These are phyloP conservation scores for Aporophyla lueneburgensis DNA, from an alignment of 2,888 invertebrate genomes.

Conservation along the genomic window DNA sequence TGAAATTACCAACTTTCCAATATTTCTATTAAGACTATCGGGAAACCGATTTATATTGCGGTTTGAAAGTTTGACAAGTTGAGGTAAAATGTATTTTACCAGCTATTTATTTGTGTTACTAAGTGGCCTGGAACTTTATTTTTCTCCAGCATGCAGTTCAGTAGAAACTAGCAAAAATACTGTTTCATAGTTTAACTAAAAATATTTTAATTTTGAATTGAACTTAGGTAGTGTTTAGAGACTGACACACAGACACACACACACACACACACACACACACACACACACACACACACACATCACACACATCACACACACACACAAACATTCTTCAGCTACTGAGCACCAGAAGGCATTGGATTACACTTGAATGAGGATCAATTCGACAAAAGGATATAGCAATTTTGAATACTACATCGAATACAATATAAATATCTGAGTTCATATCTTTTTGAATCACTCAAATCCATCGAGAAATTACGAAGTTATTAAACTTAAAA, in stretches of 20 bases:
- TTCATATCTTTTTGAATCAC: too few species aligned
- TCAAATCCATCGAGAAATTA: too few species aligned
- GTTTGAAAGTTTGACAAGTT: conserved; percentile 18
- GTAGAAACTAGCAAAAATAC: background rate
- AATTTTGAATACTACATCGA: too few species aligned
- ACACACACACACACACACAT: too few species aligned
- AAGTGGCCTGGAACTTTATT: background rate
- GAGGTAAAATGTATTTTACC: background rate
- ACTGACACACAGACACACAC: too few species aligned
- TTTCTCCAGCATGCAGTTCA: background rate
- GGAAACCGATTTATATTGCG: conserved; percentile 9
- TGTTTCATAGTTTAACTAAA: background rate
- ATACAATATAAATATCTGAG: too few species aligned
- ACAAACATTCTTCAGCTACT: background rate
- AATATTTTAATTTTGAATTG: background rate
- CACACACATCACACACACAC: background rate
- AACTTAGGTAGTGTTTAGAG: too few species aligned
- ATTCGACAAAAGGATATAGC: too few species aligned
- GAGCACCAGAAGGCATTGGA: background rate
- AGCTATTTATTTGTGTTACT: background rate
- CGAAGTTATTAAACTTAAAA: too few species aligned
- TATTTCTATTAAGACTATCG: conserved; percentile 6
- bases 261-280: too few species aligned
- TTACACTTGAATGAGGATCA: background rate
- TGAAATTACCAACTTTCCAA: conserved; percentile 11